Evolutionary conservation across 2,888 invertebrate genomes (phyloP), one percentile per base, ranked within the genome.

Genomic region (Cancer borealis): DNA sequence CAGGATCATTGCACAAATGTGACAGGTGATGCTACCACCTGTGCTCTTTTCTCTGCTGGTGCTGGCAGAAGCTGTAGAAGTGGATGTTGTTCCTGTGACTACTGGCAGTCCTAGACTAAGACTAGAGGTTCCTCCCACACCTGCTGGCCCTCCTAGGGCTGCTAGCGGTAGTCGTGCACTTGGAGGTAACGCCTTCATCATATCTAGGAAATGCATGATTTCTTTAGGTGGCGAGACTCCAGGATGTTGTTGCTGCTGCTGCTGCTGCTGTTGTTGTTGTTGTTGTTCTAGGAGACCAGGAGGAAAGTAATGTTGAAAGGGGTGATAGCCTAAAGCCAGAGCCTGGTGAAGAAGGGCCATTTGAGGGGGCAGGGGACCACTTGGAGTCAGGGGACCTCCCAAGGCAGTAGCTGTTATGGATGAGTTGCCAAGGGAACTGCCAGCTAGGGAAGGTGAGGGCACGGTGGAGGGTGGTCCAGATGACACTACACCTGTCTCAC

Each of bases 1-100:
- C 96, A 98, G 98, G 47, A 98, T 98, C 54, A 98, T 98, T 96
- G 98, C 97, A 96, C 98, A 98, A 21, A 98, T 98, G 92, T 98
- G 97, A 96, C 98, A 98, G 87, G 98, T 97, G 91, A 98, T 93
- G 84, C 93, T 73, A 84, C 73, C 54, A 21, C 92, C 94, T 47
- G 87, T 91, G 91, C 17, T 94, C 88, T 94, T 94, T 12, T 94
- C 94, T 39, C 92, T 84, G 66, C 92, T 84, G 21, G 87, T 90
- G 45, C 91, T 79, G 30, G 79, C 21, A n/a, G 93, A 49, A 8
- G 88, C 79, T 6, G 93, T 84, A n/a, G 93, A 88, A 26, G 90
- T 73, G 60, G 93, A n/a, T 21, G 91, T 47, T 73, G 93, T 30
- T 30, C 93, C 93, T 30, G 93, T 73, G 39, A 47, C 94, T 14